phyloP scores from a whole-genome alignment of 2,888 invertebrate genomes.

The Tryphoninae sp. region DNA sequence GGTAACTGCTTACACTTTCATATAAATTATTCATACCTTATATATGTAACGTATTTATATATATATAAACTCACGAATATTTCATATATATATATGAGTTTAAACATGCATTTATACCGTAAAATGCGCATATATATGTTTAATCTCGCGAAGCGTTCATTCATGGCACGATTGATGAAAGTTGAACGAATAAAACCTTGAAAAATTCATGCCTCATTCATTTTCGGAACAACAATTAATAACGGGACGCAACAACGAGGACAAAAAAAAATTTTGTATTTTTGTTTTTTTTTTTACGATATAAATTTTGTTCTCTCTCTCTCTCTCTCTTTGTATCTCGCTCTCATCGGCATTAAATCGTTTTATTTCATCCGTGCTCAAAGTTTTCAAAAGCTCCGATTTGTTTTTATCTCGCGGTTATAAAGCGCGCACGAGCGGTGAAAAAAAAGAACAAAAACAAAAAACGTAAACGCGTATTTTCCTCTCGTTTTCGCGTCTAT shows the following conservation, averaged over 20 bases:
- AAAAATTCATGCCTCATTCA: neutral
- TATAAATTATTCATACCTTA: slow-evolving; percentile 33
- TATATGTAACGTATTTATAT: neutral
- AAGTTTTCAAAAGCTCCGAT: too few relatives aligned
- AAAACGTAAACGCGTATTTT: neutral
- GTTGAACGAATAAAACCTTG: neutral
- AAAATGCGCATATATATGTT: neutral
- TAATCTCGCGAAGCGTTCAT: neutral
- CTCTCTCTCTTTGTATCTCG: too few relatives aligned
- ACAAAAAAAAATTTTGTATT: too few relatives aligned
- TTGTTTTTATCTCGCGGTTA: too few relatives aligned
- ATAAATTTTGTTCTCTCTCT: too few relatives aligned
- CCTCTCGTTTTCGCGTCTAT: neutral
- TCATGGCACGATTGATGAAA: neutral
- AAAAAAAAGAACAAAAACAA: neutral
- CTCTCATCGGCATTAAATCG: too few relatives aligned
- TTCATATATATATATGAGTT: too few relatives aligned
- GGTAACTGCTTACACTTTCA: slow-evolving; percentile 4
- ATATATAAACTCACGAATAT: too few relatives aligned
- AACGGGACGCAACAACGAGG: too few relatives aligned
- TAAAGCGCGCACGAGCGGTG: neutral
- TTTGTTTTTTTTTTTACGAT: too few relatives aligned
- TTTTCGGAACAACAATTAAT: too few relatives aligned
- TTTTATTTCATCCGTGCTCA: too few relatives aligned
- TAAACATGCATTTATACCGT: neutral